These are phyloP conservation scores for Falco cherrug DNA, from an alignment of 2,797 vertebrate genomes.

Conservation along the genomic window DNA sequence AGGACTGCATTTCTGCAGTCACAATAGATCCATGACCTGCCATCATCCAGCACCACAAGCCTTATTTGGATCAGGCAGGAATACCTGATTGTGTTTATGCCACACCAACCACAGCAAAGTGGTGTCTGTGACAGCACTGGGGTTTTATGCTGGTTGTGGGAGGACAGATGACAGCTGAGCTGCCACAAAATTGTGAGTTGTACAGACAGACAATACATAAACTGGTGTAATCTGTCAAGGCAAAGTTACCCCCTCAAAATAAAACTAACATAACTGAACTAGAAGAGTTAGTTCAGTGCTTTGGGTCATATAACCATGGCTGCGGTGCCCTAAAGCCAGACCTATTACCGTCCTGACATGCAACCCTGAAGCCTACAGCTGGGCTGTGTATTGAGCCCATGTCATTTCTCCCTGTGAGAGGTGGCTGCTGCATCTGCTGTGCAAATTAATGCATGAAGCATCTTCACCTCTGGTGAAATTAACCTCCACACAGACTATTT, in stretches of 20 bases:
- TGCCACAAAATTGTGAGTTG: neutral
- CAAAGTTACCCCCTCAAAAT: neutral
- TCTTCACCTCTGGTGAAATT: neutral
- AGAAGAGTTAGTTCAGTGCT: neutral
- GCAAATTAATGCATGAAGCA: neutral
- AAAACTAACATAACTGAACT: neutral
- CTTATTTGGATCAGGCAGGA: neutral
- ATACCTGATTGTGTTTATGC: neutral
- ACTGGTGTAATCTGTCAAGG: neutral
- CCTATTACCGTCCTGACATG: neutral
- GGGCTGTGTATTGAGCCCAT: neutral
- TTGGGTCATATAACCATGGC: neutral
- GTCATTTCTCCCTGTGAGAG: neutral
- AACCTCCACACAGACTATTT: neutral
- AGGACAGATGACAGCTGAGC: slow-evolving; percentile 7
- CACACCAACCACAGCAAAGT: neutral
- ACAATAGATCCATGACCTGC: neutral
- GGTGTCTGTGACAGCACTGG: neutral
- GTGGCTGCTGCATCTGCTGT: neutral
- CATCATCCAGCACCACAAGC: neutral
- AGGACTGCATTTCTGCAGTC: neutral
- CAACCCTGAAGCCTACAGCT: neutral
- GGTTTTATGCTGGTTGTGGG: neutral
- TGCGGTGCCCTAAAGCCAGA: neutral
- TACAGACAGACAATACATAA: neutral